Percentiles rank a stretch among this genome's conserved stretches.
These are phyloP conservation scores for Diploscapter pachys DNA, from an alignment of 1,140 invertebrate species.

Conservation along the genomic window DNA sequence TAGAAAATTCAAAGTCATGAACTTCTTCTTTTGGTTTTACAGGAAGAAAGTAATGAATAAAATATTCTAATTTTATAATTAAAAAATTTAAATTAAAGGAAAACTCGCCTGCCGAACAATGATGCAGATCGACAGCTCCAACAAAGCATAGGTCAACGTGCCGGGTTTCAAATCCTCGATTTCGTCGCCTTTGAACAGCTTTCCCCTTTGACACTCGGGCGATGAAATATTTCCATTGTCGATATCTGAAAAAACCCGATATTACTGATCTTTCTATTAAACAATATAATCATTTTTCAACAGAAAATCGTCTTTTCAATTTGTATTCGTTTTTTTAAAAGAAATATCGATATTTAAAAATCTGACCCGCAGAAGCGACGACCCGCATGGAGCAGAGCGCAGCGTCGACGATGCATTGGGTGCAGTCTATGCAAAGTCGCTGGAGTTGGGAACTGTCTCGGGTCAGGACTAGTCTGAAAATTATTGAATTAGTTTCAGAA, in stretches of 20 bases:
- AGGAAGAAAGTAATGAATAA: no score
- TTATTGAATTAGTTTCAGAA: background rate
- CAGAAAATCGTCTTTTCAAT: no score
- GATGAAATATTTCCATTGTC: conserved; percentile 46
- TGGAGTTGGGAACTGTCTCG: conserved; percentile 77
- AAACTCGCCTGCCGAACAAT: conserved; percentile 72
- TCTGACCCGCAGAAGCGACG: no score
- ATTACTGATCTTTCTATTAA: no score
- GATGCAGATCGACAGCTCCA: conserved; percentile 89
- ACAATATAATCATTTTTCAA: no score
- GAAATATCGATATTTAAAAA: no score
- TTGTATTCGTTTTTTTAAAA: no score
- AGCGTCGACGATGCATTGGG: conserved; percentile 76
- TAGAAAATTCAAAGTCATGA: no score
- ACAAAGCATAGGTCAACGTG: conserved; percentile 83
- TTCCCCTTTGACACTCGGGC: background rate
- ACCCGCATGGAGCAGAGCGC: conserved; percentile 71
- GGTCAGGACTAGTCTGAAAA: conserved; percentile 76
- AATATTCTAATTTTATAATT: background rate
- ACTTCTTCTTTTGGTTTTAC: no score
- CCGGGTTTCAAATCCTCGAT: conserved; percentile 59
- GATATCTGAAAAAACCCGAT: conserved; percentile 16
- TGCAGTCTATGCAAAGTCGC: conserved; percentile 78
- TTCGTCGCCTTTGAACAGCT: conserved; percentile 19
- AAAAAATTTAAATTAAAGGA: conserved; percentile 56